A percentile compares a stretch with the other conserved stretches of the same genome.
phyloP scores from a whole-genome alignment of 2,797 vertebrate genomes.

The Lepus oiostolus region DNA sequence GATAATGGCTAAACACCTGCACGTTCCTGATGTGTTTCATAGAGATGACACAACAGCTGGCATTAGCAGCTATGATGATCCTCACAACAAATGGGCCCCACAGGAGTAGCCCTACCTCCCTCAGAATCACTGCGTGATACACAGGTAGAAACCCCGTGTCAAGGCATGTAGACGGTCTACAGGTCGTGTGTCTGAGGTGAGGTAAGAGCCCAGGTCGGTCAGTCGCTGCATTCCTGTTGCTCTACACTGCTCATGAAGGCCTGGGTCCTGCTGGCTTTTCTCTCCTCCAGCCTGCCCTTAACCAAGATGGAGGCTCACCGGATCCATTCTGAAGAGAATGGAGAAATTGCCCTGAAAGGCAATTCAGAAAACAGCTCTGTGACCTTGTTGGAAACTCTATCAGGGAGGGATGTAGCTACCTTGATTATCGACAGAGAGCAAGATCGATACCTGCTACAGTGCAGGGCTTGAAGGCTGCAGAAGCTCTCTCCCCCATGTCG shows the following conservation, averaged over 20 bases:
- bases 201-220: fast-evolving
- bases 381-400: background rate
- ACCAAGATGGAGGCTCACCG: background rate
- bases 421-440: background rate
- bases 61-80: background rate
- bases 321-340: background rate
- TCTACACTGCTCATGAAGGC: too few relatives aligned
- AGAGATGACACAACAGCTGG: background rate
- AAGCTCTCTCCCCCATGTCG: background rate
- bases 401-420: background rate
- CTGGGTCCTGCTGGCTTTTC: background rate
- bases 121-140: fast-evolving
- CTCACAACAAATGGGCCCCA: fast-evolving
- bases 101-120: fast-evolving
- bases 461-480: background rate
- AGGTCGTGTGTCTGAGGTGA: fast-evolving
- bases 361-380: background rate
- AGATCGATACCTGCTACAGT: background rate
- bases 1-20: background rate
- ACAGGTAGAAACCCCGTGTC: fast-evolving
- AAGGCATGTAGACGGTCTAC: fast-evolving
- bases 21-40: too few relatives aligned
- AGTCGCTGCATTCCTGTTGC: background rate
- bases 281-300: background rate
- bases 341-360: background rate